These are phyloP conservation scores for Galeruca laticollis DNA, from an alignment of 2,888 invertebrate species.

Conservation along the genomic window DNA sequence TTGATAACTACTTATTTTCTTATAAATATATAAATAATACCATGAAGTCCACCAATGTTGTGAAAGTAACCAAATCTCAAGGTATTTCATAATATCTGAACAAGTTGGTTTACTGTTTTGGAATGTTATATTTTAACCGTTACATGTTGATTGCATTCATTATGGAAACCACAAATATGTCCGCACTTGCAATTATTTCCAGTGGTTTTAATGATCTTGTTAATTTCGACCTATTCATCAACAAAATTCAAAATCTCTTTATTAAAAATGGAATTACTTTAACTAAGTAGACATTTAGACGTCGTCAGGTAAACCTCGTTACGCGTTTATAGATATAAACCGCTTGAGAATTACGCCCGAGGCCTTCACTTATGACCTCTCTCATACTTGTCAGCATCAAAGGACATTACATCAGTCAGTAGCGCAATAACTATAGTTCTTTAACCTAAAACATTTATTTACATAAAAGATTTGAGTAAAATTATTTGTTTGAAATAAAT, in stretches of 20 bases:
- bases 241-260: not conserved
- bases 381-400: conserved; percentile 31
- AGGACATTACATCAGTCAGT: conserved; percentile 12
- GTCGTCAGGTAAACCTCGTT: conserved; percentile 25
- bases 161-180: not conserved
- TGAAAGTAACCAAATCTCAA: not conserved
- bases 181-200: not conserved
- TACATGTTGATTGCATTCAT: not conserved
- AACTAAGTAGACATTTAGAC: conserved; percentile 2
- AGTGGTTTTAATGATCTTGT: not conserved
- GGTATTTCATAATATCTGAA: no score
- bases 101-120: no score
- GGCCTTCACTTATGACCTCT: conserved; percentile 54
- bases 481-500: not conserved
- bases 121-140: not conserved
- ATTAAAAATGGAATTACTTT: not conserved
- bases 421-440: conserved; percentile 7
- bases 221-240: not conserved
- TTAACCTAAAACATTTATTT: not conserved
- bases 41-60: not conserved
- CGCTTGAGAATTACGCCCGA: conserved; percentile 52
- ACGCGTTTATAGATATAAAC: conserved; percentile 31
- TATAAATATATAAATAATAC: not conserved
- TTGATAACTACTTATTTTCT: not conserved
- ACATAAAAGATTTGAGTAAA: not conserved